Evolutionary conservation across 2,113 vertebrate species (phyloP), one percentile per base, ranked within the genome.

Genomic region (Gila orcuttii): DNA sequence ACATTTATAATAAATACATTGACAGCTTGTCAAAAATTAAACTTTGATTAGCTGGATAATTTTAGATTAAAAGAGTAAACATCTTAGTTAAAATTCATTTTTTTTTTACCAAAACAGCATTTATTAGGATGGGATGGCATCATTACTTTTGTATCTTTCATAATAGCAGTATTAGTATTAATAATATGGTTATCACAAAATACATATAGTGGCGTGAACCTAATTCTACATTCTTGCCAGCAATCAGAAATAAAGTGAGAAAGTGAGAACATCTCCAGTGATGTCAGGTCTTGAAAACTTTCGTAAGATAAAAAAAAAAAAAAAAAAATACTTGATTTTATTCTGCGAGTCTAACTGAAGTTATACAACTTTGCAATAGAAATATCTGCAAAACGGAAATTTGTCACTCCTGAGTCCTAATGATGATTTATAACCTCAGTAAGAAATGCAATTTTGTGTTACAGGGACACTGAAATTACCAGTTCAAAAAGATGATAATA

Each of bases 141-240:
- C 36, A 59, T 88, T 86, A 86, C 36, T 84, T 71, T 28, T 66
- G 15, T 47, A 85, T 59, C 15, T 17, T 80, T 76, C 25, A 52
- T 89, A 76, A 82, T 83, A 89, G 90, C 88, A 89, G 87, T 89
- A 90, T 64, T 86, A 84, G 17, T 69, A 52, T 1, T 55, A 55
- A 55, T 55, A 55, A 57, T 77, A 84, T 73, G 84, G 86, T 92
- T 92, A 93, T 92, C 90, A 92, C 89, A 93, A 94, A 93, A 92
- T 93, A 92, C 91, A 91, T 91, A 92, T 90, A 92, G 87, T 92
- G 90, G 92, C 45, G 82, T 90, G 89, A 60, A 85, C 81, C 87
- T 88, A 91, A 84, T 86, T 91, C 92, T 93, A 94, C 87, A 92
- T 93, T 93, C 90, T 91, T 90, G 93, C 91, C 84, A 89, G 85